phyloP scores from a whole-genome alignment of 2,888 invertebrate species.

The Nephrotoma guestfalica region DNA sequence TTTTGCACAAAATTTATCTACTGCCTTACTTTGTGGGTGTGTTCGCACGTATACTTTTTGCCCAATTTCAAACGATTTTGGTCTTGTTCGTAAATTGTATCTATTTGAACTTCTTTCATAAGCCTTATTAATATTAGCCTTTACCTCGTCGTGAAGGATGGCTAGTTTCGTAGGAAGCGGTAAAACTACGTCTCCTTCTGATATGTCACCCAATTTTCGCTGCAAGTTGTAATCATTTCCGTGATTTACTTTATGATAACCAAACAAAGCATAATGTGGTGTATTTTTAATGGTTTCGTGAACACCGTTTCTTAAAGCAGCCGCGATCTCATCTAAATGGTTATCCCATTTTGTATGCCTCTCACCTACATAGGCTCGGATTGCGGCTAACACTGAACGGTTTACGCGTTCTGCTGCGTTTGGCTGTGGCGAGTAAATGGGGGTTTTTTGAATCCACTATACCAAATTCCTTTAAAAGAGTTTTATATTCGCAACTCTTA shows the following conservation, averaged over 20 bases:
- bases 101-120: neutral
- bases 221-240: slow-evolving; percentile 6
- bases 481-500: neutral
- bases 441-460: slow-evolving; percentile 12
- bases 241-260: slow-evolving; percentile 13
- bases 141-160: neutral
- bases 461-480: slow-evolving; percentile 11
- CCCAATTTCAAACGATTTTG: neutral
- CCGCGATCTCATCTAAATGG: slow-evolving; percentile 16
- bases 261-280: slow-evolving; percentile 16
- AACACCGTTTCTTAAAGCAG: slow-evolving; percentile 17
- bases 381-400: slow-evolving; percentile 16
- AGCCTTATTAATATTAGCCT: neutral
- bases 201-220: neutral
- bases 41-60: neutral
- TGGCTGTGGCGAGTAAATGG: slow-evolving; percentile 20
- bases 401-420: slow-evolving; percentile 22
- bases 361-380: slow-evolving; percentile 15
- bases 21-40: neutral
- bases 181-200: neutral
- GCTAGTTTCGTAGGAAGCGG: neutral
- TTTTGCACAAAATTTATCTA: neutral
- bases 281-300: slow-evolving; percentile 17
- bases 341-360: slow-evolving; percentile 17
- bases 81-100: neutral